Evolutionary conservation across 2,113 vertebrate genomes (phyloP), one percentile per base, ranked within the genome.

Genomic region (Entosphenus tridentatus): DNA sequence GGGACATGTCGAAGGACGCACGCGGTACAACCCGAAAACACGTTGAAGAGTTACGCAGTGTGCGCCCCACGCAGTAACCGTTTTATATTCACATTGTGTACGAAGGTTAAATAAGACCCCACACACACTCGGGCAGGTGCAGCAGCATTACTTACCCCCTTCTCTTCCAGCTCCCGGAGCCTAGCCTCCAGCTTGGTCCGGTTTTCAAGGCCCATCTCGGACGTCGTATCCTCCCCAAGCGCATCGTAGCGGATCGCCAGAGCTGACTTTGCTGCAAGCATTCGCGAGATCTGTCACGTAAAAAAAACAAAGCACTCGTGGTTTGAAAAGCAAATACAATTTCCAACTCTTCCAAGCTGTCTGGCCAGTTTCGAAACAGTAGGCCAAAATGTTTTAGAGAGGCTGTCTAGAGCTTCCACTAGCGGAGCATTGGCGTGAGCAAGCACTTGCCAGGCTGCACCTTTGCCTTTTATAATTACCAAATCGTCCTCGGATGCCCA

Each of bases 171-270:
- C 56, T 82, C 78, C 58, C 92, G 82, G 57, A 98, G 72, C 56
- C 92, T 81, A 0, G 77, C 83, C 75, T 98, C 92, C 74, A 98
- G 82, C 78, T 96, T 96, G 56, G 91, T 83, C 68, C 90, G 83
- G 78, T 91, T 95, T 76, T 95, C 92, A 17, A 76, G 76, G 72
- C 89, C 89, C 86, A 98, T 87, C 57, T 95, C 87, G 8, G 87
- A 81, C 57, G 83, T 96, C 2, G 86, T 89, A 75, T 86, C 81
- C 70, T 98, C 93, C 57, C 90, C 93, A 21, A 98, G 85, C 2
- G 93, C 92, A 71, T 98, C 93, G 0, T 96, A 98, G 56, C 93
- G 84, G 72, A 95, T 85, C 21, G 90, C 88, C 74, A 98, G 77
- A 7, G 88, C 74, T 1, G 92, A 81, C 77, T 96, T 98, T 57